Conservation (phyloP, 2,797 vertebrate genomes). For the Menidia menidia region DNA sequence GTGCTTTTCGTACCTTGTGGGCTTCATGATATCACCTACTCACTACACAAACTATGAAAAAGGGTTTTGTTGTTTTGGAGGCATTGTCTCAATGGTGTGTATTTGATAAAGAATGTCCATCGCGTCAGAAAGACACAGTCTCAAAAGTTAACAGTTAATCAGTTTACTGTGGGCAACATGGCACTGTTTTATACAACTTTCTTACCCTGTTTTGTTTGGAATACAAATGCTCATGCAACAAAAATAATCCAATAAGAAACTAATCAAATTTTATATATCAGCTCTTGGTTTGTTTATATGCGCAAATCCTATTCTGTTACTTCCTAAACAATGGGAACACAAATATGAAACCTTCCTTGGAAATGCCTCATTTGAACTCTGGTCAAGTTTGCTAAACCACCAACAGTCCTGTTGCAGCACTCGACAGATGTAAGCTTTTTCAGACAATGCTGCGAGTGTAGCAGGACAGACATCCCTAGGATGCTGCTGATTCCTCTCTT, state of each 20-base stretch:
- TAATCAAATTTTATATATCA: conserved; percentile 27
- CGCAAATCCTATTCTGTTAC: conserved; percentile 48
- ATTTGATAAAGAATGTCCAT: conserved; percentile 53
- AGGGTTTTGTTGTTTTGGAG: conserved; percentile 6
- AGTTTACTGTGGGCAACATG: conserved; percentile 31
- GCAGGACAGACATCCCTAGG: conserved; percentile 33
- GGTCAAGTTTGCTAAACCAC: conserved; percentile 45
- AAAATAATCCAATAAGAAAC: conserved; percentile 22
- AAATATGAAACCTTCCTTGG: conserved; percentile 36
- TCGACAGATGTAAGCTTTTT: conserved; percentile 27
- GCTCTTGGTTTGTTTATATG: conserved; percentile 40
- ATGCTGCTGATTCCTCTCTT: conserved; percentile 32
- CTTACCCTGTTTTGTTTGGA: conserved; percentile 1
- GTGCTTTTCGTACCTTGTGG: conserved; percentile 11
- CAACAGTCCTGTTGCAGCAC: conserved; percentile 27
- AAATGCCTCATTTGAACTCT: conserved; percentile 38
- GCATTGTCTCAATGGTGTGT: conserved; percentile 15
- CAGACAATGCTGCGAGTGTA: conserved; percentile 24
- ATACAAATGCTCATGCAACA: background rate
- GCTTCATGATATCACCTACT: conserved; percentile 20
- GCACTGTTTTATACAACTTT: conserved; percentile 50
- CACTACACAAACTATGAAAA: conserved; percentile 10
- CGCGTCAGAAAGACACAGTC: conserved; percentile 45
- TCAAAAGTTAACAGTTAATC: conserved; percentile 24
- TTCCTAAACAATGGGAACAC: conserved; percentile 27